phyloP scores from a whole-genome alignment of 1,140 invertebrate species.

The Trinorchestia longiramus region DNA sequence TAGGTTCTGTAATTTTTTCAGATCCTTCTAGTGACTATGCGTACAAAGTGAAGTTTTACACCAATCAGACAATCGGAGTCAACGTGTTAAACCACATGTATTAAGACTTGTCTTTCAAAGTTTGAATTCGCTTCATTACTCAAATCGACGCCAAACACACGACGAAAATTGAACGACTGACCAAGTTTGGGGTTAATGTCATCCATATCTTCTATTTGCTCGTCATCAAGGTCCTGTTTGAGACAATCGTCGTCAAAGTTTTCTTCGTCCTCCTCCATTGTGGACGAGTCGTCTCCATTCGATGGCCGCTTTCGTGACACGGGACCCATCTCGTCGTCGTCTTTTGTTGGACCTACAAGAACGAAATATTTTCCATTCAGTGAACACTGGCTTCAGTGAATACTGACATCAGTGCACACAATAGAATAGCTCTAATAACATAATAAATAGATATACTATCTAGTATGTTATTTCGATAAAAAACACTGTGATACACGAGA shows the following conservation, averaged over 20 bases:
- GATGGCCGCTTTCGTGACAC: not conserved
- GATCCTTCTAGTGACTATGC: no score
- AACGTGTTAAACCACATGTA: no score
- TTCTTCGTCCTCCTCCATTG: not conserved
- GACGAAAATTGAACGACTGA: not conserved
- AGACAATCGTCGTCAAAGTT: conserved; percentile 15
- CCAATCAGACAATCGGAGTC: no score
- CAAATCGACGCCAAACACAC: no score
- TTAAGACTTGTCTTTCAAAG: no score
- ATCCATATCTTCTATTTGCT: conserved; percentile 40
- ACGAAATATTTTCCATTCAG: not conserved
- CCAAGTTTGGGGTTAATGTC: not conserved
- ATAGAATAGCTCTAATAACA: not conserved
- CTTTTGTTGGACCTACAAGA: not conserved
- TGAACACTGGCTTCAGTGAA: not conserved
- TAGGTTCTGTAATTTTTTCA: no score
- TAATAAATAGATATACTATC: no score
- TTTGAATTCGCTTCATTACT: no score
- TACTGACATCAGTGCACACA: not conserved
- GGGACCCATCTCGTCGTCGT: not conserved
- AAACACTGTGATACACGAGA: not conserved
- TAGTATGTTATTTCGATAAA: not conserved
- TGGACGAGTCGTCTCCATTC: not conserved
- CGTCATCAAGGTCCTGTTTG: conserved; percentile 19
- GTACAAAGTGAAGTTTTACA: no score